A percentile compares a stretch with the other conserved stretches of the same genome.
These are phyloP conservation scores for Ailuropoda melanoleuca DNA, from an alignment of 2,113 vertebrate species.

Conservation along the genomic window DNA sequence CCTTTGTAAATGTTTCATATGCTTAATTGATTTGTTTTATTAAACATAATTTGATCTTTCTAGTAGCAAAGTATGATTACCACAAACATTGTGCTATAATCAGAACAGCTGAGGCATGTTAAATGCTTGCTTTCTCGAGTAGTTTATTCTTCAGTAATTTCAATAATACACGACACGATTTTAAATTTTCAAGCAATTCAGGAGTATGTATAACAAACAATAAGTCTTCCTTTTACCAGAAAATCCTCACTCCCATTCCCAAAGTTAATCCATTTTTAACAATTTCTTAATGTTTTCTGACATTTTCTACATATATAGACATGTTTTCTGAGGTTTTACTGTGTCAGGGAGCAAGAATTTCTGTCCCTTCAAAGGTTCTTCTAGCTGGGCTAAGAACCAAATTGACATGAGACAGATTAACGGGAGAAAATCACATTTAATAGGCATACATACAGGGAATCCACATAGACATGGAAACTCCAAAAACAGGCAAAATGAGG, in stretches of 20 bases:
- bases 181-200: conserved; percentile 2
- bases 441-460: neutral
- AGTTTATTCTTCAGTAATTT: conserved; percentile 35
- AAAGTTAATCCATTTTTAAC: neutral
- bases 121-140: conserved; percentile 6
- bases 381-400: neutral
- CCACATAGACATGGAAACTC: neutral
- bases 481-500: neutral
- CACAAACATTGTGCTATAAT: conserved; percentile 24
- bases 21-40: conserved; percentile 50
- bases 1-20: neutral
- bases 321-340: neutral
- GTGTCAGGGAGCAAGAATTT: neutral
- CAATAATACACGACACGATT: neutral
- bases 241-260: neutral
- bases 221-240: neutral
- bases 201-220: neutral
- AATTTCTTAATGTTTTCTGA: conserved; percentile 21
- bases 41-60: conserved; percentile 45
- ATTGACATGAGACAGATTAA: neutral
- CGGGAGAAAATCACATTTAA: neutral
- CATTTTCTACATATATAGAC: neutral
- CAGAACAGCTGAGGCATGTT: neutral
- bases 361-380: neutral
- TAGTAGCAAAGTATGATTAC: conserved; percentile 25